Conservation (phyloP, 2,888 invertebrate species). For the Junonia oenone region DNA sequence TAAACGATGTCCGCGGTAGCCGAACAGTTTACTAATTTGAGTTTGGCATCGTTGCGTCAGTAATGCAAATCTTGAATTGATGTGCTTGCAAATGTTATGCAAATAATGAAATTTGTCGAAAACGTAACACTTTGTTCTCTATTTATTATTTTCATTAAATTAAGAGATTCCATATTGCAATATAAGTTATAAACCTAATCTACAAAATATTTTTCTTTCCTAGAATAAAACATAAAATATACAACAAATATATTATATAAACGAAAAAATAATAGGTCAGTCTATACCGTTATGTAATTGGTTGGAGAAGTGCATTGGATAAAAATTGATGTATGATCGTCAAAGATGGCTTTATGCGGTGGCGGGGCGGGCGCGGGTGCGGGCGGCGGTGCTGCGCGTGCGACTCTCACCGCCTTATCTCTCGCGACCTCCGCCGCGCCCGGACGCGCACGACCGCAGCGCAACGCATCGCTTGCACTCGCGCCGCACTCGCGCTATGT, state of each 20-base stretch:
- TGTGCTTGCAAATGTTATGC: conserved; percentile 65
- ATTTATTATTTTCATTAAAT: conserved; percentile 10
- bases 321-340: conserved; percentile 65
- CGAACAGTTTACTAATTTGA: conserved; percentile 68
- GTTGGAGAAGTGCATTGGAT: conserved; percentile 58
- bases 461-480: conserved; percentile 50
- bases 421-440: conserved; percentile 77
- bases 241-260: not conserved
- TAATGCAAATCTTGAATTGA: conserved; percentile 51
- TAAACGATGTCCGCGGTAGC: conserved; percentile 58
- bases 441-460: conserved; percentile 71
- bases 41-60: conserved; percentile 61
- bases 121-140: conserved; percentile 31
- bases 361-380: conserved; percentile 54
- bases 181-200: not conserved
- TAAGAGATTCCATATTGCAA: not conserved
- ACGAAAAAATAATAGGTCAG: conserved; percentile 51
- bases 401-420: conserved; percentile 79
- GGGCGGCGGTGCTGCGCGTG: conserved; percentile 56
- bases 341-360: conserved; percentile 53
- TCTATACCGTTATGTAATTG: conserved; percentile 69
- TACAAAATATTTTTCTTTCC: not conserved
- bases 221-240: not conserved
- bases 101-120: conserved; percentile 60
- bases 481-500: conserved; percentile 66